Base-by-base conservation (phyloP, 2,797 vertebrate genomes). In the Myiotriccus ornatus region DNA sequence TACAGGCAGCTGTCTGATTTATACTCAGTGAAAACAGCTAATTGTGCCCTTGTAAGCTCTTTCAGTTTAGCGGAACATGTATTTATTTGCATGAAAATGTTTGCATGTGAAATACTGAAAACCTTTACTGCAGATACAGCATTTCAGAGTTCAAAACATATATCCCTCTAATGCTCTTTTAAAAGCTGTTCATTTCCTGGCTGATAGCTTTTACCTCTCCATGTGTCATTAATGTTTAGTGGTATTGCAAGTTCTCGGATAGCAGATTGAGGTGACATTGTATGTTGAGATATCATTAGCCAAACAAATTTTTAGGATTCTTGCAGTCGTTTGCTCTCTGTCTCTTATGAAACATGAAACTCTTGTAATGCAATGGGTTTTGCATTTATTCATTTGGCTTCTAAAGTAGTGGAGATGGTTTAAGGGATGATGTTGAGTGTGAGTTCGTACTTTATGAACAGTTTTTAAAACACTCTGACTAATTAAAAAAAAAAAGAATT, bases 1-100 rank as follows among this genome's bases (percentile, higher is more conserved):
- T 89, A 74, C 49, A 85, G 79, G 46, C 93, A 95, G 82, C 79
- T 96, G 93, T 81, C 87, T 91, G 77, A 63, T 91, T 92, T 89
- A 57, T 60, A 64, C 30, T 53, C 46, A 32, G 3, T 57, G 82
- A 87, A 91, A 91, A 85, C 52, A 53, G 57, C 62, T 59, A 81
- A 74, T 87, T 79, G 53, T 93, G 73, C 71, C 84, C 49, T 87
- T 91, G 53, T 75, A 83, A 91, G 70, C 52, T 37, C 78, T 56
- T 75, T 60, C 67, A 7, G 17, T 83, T 70, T 64, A 62, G 39
- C 53, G 53, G 60, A 68, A 85, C 22, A 7, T 9, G 12, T 76
- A 60, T 93, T 68, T 93, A 84, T 86, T 89, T 89, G 44, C 87
- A 83, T 87, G 47, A 62, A 92, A 81, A 55, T 12, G 7, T 91